Evolutionary conservation across 2,888 invertebrate genomes (phyloP), one percentile per base, ranked within the genome.

Genomic region (Dryocosmus kuriphilus): DNA sequence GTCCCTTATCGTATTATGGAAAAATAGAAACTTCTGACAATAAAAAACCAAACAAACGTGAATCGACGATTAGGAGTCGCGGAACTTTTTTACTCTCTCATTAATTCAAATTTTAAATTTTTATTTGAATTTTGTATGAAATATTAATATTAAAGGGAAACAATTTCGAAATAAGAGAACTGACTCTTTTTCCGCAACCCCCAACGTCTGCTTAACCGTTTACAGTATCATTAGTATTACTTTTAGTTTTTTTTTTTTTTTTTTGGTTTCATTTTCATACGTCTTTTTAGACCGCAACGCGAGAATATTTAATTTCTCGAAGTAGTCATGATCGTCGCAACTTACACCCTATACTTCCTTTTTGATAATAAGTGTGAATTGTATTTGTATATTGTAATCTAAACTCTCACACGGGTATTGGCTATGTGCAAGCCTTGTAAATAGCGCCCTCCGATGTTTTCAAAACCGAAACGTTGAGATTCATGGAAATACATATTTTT

Each of bases 21-120:
- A 91, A 91, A 91, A 91, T 91, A 91, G 91, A 91, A 91, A 91
- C 90, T 91, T 91, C 89, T 91, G 90, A 91, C 87, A 91, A 90
- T 91, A 90, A 90, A 86, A 90, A 91, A 91, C 89, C 89, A 91
- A 91, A 91, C 90, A 91, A 90, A 91, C 89, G 83, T 89, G 88
- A 91, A 90, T 88, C 82, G 81, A 85, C 86, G 81, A 86, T 85
- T 87, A 84, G 85, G 83, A 83, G 83, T 79, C 80, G 81, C 81
- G 78, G 80, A 78, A 77, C 3, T 22, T 73, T 51, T 19, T n/a
- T 32, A 55, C 19, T 16, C 3, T 41, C 41, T 41, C 16, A 41
- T 41, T 16, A 41, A 62, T 62, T 32, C 14, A 19, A n/a, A 51
- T 9, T 9, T n/a, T n/a, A n/a, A 16, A 19, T 46, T 6, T 46